Evolutionary conservation across 2,888 invertebrate genomes (phyloP), one percentile per base, ranked within the genome.

Genomic region (Sphinx pinastri): DNA sequence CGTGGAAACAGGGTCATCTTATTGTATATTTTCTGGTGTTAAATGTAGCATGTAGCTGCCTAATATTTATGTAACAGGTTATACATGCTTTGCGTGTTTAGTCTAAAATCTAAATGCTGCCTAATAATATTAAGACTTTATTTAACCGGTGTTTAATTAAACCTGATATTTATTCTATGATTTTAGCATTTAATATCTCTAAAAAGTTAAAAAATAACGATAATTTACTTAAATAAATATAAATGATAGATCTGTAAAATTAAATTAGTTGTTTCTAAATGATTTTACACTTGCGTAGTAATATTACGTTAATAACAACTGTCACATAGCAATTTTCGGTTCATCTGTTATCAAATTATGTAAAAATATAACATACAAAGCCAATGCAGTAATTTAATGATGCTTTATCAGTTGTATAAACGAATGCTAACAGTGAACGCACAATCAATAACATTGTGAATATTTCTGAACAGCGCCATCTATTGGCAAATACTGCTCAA

Each of bases 381-480:
- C n/a, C 45, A 14, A 45, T 52, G n/a, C 25, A 69, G 19, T 12
- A 47, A 45, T 19, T 63, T 52, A 38, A 14, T 47, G 25, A 12
- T 57, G 66, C n/a, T 51, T 79, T 75, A 76, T 77, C 78, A 75
- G 79, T 77, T 79, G 73, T 77, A 76, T 76, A 78, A 73, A 77
- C 77, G 49, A 71, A 79, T 77, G 77, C 78, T 77, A 77, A 79
- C 78, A 75, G 77, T 70, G 73, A 79, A 81, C 72, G 71, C 69
- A 76, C 79, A 87, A 87, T 86, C 86, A 86, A 86, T 86, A 86
- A 79, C 79, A 77, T 74, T 74, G 80, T 75, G 78, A 79, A 75
- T 71, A 75, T 72, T 72, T 77, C 38, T 66, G 14, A 68, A 80
- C 71, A 89, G 84, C 89, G 91, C 88, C 91, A 88, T 89, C 91